These are phyloP conservation scores for Myripristis murdjan DNA, from an alignment of 2,797 vertebrate genomes.

Conservation along the genomic window DNA sequence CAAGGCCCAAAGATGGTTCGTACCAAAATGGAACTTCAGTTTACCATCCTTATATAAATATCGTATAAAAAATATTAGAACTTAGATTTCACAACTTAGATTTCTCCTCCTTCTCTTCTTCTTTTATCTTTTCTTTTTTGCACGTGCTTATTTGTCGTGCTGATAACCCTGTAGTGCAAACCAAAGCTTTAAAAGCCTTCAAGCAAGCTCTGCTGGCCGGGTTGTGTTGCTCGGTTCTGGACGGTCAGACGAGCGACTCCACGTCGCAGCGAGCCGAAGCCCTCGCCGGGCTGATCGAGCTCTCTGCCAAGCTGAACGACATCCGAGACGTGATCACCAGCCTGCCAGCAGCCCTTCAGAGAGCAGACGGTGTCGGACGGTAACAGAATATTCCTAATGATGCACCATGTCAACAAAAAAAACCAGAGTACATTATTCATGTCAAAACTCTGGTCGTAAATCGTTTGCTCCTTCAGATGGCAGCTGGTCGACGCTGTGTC, in stretches of 20 bases:
- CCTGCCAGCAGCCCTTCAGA: conserved; percentile 86
- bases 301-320: conserved; percentile 73
- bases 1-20: conserved; percentile 86
- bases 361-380: conserved; percentile 81
- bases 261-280: conserved; percentile 71
- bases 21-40: neutral
- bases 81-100: too few species aligned
- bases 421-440: neutral
- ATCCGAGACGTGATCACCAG: conserved; percentile 75
- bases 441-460: neutral
- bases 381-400: conserved; percentile 55
- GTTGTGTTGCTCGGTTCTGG: conserved; percentile 79
- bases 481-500: conserved; percentile 87
- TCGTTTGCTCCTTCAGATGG: conserved; percentile 86
- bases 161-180: conserved; percentile 75
- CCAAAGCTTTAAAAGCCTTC: conserved; percentile 77
- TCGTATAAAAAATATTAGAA: neutral
- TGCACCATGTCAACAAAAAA: neutral
- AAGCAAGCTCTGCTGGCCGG: conserved; percentile 85
- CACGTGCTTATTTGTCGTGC: neutral
- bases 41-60: neutral
- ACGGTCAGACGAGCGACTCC: conserved; percentile 3
- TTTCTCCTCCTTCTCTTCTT: neutral
- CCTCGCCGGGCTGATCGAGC: conserved; percentile 84
- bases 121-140: neutral